Evolutionary conservation across 2,113 vertebrate species (phyloP).

Genomic region (Lampris incognitus): DNA sequence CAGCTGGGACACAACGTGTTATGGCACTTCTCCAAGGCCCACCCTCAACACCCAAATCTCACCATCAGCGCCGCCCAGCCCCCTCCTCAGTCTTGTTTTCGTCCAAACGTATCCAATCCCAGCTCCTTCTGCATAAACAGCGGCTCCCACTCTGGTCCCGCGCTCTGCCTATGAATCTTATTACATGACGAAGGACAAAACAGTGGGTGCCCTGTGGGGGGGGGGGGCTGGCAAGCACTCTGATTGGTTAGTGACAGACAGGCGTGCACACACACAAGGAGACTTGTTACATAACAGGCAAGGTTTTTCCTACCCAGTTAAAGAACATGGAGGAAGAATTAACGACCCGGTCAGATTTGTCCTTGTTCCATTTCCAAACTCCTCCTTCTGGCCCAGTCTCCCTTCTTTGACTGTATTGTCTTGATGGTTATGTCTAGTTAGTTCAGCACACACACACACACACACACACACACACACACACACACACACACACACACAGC

Average conservation of each 20-base stretch:
- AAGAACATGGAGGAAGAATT: conserved; percentile 1
- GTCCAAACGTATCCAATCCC: neutral
- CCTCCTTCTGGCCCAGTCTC: neutral
- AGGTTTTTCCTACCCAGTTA: conserved; percentile 6
- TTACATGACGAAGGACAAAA: conserved; percentile 55
- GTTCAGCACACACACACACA: conserved; percentile 5
- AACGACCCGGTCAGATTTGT: neutral
- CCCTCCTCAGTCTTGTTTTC: neutral
- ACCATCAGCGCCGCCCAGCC: neutral
- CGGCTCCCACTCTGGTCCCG: conserved; percentile 20
- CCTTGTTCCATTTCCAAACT: conserved; percentile 31
- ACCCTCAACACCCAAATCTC: neutral
- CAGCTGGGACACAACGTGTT: conserved; percentile 60
- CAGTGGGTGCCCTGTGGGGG: conserved; percentile 7
- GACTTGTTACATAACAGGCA: conserved; percentile 66
- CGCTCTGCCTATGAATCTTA: conserved; percentile 35
- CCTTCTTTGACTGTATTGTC: conserved; percentile 22
- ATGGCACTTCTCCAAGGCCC: conserved; percentile 35
- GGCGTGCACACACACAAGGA: conserved; percentile 33
- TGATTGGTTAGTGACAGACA: conserved; percentile 54
- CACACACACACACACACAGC: too few species aligned
- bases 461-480: neutral
- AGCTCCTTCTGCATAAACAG: conserved; percentile 2
- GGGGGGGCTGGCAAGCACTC: neutral
- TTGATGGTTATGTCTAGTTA: neutral